phyloP scores from a whole-genome alignment of 2,888 invertebrate genomes.

The Standfussiana lucernea region DNA sequence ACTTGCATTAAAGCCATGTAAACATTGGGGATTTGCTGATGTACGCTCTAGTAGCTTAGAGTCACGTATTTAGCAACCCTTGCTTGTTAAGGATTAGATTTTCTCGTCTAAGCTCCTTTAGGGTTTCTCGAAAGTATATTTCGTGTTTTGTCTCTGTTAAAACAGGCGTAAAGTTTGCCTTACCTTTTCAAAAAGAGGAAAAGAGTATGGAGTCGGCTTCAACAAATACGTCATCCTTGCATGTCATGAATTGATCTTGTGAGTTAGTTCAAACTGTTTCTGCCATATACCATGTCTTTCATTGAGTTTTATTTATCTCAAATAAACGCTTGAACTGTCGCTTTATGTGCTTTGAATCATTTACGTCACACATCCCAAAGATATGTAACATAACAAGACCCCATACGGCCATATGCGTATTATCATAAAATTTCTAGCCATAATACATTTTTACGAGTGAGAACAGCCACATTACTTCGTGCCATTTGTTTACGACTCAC shows the following conservation, averaged over 20 bases:
- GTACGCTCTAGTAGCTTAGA: slow-evolving; percentile 46
- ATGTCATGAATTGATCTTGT: background rate
- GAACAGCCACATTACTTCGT: slow-evolving; percentile 53
- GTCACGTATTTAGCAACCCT: slow-evolving; percentile 49
- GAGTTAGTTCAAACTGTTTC: background rate
- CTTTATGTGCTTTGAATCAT: background rate
- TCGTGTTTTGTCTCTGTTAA: background rate
- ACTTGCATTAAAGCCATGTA: slow-evolving; percentile 33
- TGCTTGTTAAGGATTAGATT: slow-evolving; percentile 28
- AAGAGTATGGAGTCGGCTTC: background rate
- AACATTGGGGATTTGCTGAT: slow-evolving; percentile 46
- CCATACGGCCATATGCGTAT: slow-evolving; percentile 18
- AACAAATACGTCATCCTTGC: background rate
- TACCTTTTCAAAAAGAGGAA: background rate
- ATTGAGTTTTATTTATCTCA: background rate
- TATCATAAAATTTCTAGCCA: slow-evolving; percentile 48
- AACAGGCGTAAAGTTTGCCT: background rate
- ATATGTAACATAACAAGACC: slow-evolving; percentile 8
- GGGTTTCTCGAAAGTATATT: slow-evolving; percentile 13
- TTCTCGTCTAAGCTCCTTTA: slow-evolving; percentile 10
- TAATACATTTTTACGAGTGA: slow-evolving; percentile 53
- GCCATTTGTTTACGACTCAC: slow-evolving; percentile 61
- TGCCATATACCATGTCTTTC: background rate
- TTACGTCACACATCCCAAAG: background rate
- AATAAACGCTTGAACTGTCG: slow-evolving; percentile 2